These are phyloP conservation scores for Temnothorax unifasciatus DNA, from an alignment of 2,888 invertebrate species.

Conservation along the genomic window DNA sequence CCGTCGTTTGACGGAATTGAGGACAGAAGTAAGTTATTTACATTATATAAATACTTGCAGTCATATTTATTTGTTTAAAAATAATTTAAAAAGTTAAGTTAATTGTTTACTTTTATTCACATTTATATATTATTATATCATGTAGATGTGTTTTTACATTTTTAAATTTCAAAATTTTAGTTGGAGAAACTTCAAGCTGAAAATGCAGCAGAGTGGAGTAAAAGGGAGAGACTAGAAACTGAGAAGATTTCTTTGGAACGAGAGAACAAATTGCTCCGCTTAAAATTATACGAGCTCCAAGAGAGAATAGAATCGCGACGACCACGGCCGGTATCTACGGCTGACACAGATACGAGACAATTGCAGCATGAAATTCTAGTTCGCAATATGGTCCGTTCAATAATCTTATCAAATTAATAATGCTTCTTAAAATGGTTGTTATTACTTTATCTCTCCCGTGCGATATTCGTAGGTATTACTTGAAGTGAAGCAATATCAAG, in stretches of 20 bases:
- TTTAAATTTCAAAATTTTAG: constrained; percentile 86
- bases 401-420: constrained; percentile 25
- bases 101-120: background rate
- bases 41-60: constrained; percentile 2
- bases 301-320: constrained; percentile 90
- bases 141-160: constrained; percentile 2
- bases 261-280: constrained; percentile 94
- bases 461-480: constrained; percentile 88
- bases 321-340: constrained; percentile 89
- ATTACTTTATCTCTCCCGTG: background rate
- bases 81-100: background rate
- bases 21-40: constrained; percentile 89
- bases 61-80: background rate
- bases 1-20: constrained; percentile 90
- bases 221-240: constrained; percentile 95
- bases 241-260: constrained; percentile 95
- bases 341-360: constrained; percentile 89
- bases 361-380: constrained; percentile 90
- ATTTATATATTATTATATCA: constrained; percentile 14
- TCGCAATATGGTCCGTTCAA: constrained; percentile 88
- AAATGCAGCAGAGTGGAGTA: constrained; percentile 97
- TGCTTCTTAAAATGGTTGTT: background rate
- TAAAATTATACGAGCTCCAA: constrained; percentile 90
- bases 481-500: constrained; percentile 91
- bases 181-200: constrained; percentile 95